Evolutionary conservation across 2,797 vertebrate species (phyloP), one percentile per base, ranked within the genome.

Genomic region (Rhodeus uyekii): DNA sequence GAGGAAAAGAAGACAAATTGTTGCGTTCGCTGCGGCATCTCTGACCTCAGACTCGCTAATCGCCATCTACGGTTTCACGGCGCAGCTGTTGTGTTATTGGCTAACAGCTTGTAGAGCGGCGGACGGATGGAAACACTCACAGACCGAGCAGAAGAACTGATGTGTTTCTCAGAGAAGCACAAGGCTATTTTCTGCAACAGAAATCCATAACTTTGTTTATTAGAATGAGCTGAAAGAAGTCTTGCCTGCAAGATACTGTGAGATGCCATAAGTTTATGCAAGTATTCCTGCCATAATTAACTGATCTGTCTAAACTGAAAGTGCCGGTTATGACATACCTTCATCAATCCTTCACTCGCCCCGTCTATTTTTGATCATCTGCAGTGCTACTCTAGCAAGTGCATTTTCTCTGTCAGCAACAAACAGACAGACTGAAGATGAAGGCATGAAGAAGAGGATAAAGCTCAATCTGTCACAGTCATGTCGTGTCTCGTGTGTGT

Each of bases 1-100:
- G 68, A 72, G 78, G 78, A 80, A 80, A 80, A 71, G 68, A 80
- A 80, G 78, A 80, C 78, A 80, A 80, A 72, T 80, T 80, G 78
- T 80, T 72, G 68, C 78, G 68, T 80, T 80, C 78, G 29, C 29
- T 63, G 55, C 55, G 67, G 29, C 68, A 73, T 78, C 71, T 86
- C 73, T 83, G 72, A 76, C 81, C 81, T 80, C 64, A 76, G 68
- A 55, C 38, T 39, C 22, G 77, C 46, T 64, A 86, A 75, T 80
- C 71, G 22, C 38, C 32, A 9, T 76, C 63, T 86, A 72, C 4
- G 42, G 81, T 83, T 86, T 67, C 73, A 68, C 14, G 46, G 19
- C 48, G 34, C 63, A 76, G 73, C 63, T 73, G 78, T 63, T 80
- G 55, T 2, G 53, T 38, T 72, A 48, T 53, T 38, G 34, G 76